phyloP scores from a whole-genome alignment of 1,140 invertebrate genomes.

The Diuraphis noxia region DNA sequence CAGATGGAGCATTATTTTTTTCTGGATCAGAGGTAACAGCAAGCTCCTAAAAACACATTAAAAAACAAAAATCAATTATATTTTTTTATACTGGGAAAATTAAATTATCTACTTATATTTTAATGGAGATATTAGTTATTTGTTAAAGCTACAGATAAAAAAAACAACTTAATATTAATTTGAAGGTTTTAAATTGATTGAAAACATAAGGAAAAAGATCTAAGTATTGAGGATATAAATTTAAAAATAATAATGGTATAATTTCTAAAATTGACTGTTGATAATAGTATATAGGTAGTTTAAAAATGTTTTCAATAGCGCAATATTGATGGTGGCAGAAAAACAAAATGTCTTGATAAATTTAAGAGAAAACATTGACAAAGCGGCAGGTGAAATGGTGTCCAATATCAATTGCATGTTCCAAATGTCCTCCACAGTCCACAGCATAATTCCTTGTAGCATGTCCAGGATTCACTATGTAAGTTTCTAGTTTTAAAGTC shows the following conservation, averaged over 20 bases:
- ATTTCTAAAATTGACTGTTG: slow-evolving; percentile 10
- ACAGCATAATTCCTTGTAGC: neutral
- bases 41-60: slow-evolving; percentile 46
- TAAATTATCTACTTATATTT: neutral
- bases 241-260: neutral
- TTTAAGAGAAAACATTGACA: slow-evolving; percentile 21
- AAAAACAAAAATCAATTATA: slow-evolving; percentile 7
- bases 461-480: neutral
- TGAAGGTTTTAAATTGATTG: neutral
- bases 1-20: neutral
- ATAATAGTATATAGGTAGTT: slow-evolving; percentile 2
- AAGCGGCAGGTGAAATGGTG: neutral
- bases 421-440: neutral
- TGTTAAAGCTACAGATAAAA: neutral
- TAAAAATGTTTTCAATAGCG: neutral
- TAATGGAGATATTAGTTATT: slow-evolving; percentile 31
- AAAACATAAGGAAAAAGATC: neutral
- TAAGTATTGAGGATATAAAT: neutral
- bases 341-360: slow-evolving; percentile 43
- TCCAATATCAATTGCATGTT: neutral
- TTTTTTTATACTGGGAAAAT: neutral
- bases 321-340: slow-evolving; percentile 12
- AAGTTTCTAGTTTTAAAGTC: slow-evolving; percentile 28
- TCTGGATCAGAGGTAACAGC: slow-evolving; percentile 22
- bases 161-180: neutral